Evolutionary conservation across 92 coral and sea anemone genomes (phyloP).

Genomic region (Diadumene lineata): DNA sequence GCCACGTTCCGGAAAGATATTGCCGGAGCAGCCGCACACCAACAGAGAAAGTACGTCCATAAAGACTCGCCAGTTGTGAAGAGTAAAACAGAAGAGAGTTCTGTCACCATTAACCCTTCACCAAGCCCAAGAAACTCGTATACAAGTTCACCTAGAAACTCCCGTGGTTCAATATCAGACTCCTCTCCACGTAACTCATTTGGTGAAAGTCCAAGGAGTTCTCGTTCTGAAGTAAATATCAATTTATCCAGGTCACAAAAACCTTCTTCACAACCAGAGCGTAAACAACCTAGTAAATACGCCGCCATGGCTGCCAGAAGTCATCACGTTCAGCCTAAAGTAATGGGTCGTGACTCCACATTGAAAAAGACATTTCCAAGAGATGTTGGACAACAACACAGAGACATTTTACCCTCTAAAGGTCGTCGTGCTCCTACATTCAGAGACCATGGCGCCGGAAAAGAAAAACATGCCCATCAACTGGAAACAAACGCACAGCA

Average conservation of each 20-base stretch:
- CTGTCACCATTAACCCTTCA: slow-evolving; percentile 24
- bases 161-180: slow-evolving; percentile 12
- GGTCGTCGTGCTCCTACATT: slow-evolving; percentile 22
- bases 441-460: slow-evolving; percentile 30
- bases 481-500: slow-evolving; percentile 94
- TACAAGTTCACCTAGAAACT: background rate
- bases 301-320: slow-evolving; percentile 52
- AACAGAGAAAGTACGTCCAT: slow-evolving; percentile 12
- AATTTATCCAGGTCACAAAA: slow-evolving; percentile 30
- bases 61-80: slow-evolving; percentile 36
- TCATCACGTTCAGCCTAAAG: slow-evolving; percentile 42
- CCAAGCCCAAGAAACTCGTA: slow-evolving; percentile 33
- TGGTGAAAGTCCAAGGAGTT: slow-evolving; percentile 46
- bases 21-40: background rate
- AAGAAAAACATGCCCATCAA: slow-evolving; percentile 53
- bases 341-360: slow-evolving; percentile 50
- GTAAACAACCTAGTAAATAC: slow-evolving; percentile 37
- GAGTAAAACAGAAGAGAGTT: slow-evolving; percentile 24
- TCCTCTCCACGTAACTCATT: slow-evolving; percentile 28
- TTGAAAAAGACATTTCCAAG: slow-evolving; percentile 37
- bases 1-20: slow-evolving; percentile 32
- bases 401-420: slow-evolving; percentile 59
- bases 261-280: slow-evolving; percentile 10
- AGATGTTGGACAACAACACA: slow-evolving; percentile 27
- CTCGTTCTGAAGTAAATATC: slow-evolving; percentile 31